phyloP scores from a whole-genome alignment of 2,113 vertebrate species.

The Craseonycteris thonglongyai region DNA sequence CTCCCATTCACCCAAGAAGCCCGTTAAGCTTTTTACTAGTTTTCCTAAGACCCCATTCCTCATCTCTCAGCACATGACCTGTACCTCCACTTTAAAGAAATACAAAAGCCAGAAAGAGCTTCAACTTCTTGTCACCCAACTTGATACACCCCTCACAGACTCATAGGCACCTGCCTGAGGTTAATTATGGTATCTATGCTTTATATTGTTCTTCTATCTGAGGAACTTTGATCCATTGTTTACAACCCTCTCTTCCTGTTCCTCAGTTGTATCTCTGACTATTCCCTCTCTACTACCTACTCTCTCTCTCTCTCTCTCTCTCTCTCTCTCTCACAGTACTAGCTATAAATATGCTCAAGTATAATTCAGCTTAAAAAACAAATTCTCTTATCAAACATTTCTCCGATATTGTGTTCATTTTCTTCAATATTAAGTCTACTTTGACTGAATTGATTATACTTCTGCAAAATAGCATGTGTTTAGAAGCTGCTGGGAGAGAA shows the following conservation, averaged over 20 bases:
- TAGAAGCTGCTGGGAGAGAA: not conserved
- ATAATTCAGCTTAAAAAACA: not conserved
- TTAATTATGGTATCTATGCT: not conserved
- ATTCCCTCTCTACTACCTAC: not conserved
- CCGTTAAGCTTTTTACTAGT: not conserved
- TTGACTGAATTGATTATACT: not conserved
- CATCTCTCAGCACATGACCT: not conserved
- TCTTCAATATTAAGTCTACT: not conserved
- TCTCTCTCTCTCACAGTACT: not conserved
- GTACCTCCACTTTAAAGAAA: not conserved
- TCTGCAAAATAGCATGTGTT: not conserved
- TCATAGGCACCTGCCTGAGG: not conserved
- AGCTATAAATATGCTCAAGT: not conserved
- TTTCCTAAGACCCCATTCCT: not conserved
- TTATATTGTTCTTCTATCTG: not conserved
- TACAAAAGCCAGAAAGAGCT: not conserved
- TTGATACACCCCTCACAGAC: not conserved
- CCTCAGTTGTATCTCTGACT: not conserved
- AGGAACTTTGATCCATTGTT: not conserved
- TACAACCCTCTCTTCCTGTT: not conserved
- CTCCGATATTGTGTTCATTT: not conserved
- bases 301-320: not conserved
- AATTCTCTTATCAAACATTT: not conserved
- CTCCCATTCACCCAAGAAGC: not conserved
- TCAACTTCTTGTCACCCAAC: not conserved